Evolutionary conservation across 1,140 invertebrate species (phyloP).

Genomic region (Gonioctena quinquepunctata): DNA sequence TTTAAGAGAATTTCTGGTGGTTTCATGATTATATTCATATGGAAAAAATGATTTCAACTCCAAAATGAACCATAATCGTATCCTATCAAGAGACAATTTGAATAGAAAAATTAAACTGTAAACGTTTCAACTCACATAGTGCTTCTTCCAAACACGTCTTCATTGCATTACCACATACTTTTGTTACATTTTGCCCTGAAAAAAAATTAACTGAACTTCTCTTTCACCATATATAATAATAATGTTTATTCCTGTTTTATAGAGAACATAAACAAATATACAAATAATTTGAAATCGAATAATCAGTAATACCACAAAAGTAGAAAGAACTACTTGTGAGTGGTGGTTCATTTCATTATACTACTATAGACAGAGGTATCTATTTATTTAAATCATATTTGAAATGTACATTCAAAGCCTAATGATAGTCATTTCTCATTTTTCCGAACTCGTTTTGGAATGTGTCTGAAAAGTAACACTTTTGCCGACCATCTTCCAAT

Average conservation of each 20-base stretch:
- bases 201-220: not conserved
- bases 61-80: too few species aligned
- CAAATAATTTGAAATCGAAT: not conserved
- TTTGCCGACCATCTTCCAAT: too few species aligned
- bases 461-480: too few species aligned
- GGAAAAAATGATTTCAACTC: too few species aligned
- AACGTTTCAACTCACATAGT: not conserved
- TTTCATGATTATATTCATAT: too few species aligned
- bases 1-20: too few species aligned
- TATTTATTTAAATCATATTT: too few species aligned
- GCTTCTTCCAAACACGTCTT: not conserved
- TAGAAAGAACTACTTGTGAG: not conserved
- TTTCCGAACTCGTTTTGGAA: too few species aligned
- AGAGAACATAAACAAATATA: not conserved
- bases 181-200: not conserved
- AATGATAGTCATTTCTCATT: too few species aligned
- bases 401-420: too few species aligned
- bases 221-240: not conserved
- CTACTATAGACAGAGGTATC: not conserved
- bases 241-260: not conserved
- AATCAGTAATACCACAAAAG: not conserved
- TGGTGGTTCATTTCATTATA: not conserved
- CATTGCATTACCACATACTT: not conserved
- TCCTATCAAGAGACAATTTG: too few species aligned
- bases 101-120: too few species aligned